These are phyloP conservation scores for Coremacera marginata DNA, from an alignment of 2,888 invertebrate genomes.

Conservation along the genomic window DNA sequence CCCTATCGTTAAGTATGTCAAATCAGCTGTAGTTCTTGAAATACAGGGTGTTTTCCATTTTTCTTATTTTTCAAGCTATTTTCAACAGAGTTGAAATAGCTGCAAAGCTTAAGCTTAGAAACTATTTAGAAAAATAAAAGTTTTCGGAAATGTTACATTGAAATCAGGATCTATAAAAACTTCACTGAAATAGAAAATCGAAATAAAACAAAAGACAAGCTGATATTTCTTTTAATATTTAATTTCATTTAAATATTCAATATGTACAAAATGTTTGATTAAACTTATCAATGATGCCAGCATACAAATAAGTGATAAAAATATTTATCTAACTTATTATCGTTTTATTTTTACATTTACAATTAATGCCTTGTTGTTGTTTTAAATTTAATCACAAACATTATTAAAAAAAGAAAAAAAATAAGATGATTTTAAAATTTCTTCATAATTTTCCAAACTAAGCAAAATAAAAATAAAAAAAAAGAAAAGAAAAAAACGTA, in stretches of 20 bases:
- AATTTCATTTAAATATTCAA: slow-evolving; percentile 42
- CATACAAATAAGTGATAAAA: slow-evolving; percentile 33
- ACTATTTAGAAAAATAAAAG: too few species aligned
- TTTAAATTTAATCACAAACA: slow-evolving; percentile 10
- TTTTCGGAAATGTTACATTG: too few species aligned
- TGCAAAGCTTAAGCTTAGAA: too few species aligned
- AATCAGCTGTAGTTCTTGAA: too few species aligned
- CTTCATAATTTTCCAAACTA: slow-evolving; percentile 2
- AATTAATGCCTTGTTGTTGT: not conserved
- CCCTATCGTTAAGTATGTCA: too few species aligned
- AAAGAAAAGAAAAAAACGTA: slow-evolving; percentile 9
- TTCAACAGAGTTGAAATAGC: too few species aligned
- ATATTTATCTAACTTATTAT: not conserved
- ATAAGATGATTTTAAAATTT: not conserved
- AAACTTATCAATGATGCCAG: slow-evolving; percentile 44
- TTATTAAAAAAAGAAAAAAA: not conserved
- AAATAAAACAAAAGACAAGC: not conserved
- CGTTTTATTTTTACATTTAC: slow-evolving; percentile 17
- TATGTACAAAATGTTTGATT: slow-evolving; percentile 42
- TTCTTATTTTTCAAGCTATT: too few species aligned
- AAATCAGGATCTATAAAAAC: not conserved
- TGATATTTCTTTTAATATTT: slow-evolving; percentile 11
- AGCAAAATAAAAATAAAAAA: slow-evolving; percentile 1
- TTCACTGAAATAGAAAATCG: not conserved
- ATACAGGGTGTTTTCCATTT: too few species aligned